Percentiles rank a stretch among this genome's conserved stretches.
These are phyloP conservation scores for Phrynocephalus versicolor DNA, from an alignment of 2,113 vertebrate genomes.

Conservation along the genomic window DNA sequence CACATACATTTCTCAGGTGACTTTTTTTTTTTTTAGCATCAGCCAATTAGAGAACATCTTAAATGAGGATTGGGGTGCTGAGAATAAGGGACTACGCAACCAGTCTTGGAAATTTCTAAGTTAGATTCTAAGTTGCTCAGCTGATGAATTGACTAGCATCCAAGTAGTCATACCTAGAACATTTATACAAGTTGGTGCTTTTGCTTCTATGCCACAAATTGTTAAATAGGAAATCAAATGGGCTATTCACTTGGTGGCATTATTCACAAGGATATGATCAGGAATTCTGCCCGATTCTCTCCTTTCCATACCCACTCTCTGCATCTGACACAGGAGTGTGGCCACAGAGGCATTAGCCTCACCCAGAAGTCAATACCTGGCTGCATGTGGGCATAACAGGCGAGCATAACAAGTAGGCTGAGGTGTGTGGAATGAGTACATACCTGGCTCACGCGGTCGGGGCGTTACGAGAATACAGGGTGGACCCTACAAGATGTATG, in stretches of 20 bases:
- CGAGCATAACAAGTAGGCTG: neutral
- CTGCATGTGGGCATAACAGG: neutral
- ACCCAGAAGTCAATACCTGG: neutral
- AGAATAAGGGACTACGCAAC: neutral
- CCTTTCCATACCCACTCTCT: neutral
- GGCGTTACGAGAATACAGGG: constrained; percentile 43
- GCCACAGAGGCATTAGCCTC: neutral
- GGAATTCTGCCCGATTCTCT: neutral
- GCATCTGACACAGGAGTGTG: neutral
- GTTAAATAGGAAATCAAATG: neutral
- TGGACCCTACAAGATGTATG: constrained; percentile 43
- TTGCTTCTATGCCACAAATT: neutral
- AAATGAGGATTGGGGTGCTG: neutral
- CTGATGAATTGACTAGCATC: neutral
- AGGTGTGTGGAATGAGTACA: constrained; percentile 18
- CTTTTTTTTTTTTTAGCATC: neutral
- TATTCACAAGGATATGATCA: neutral
- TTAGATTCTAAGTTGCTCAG: neutral
- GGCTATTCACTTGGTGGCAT: neutral
- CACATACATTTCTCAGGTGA: neutral
- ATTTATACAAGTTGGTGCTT: neutral
- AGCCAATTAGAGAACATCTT: neutral
- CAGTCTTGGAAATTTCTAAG: neutral
- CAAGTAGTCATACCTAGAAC: neutral
- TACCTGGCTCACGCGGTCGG: constrained; percentile 42